Base-by-base conservation (phyloP, 1,140 invertebrate genomes). In the Apis dorsata region DNA sequence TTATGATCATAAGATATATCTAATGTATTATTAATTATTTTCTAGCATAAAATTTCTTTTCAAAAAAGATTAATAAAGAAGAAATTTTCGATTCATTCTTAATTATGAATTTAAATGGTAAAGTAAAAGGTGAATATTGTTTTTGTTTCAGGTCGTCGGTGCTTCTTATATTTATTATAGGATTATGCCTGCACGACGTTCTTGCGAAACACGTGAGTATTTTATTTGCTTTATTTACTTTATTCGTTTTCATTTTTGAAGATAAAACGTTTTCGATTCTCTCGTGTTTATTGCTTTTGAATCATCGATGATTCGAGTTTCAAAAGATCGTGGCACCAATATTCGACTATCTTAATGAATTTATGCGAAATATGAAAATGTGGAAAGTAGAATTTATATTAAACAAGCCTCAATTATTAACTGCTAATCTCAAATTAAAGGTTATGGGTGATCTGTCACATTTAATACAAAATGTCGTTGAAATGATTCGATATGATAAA, bases 141-240 rank as follows among this genome's bases (percentile, higher is more conserved):
- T 80, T 81, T 79, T 84, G 73, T 94, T 94, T 68, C 92, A 94
- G 93, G 92, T 94, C 90, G 91, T 92, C 93, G 93, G 93, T 93
- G 92, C 90, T 94, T 78, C 88, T 94, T 78, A 81, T 94, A 88
- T 91, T 93, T 83, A 86, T 94, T 66, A 85, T 91, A 89, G 87
- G 90, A 24, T 82, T 90, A 78, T 90, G 92, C 65, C 80, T 94
- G 75, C 85, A 86, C 86, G 87, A 91, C 66, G 90, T 84, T 69
- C 86, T 89, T 59, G 92, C 92, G 19, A 92, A 87, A 92, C 91
- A 92, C 51, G 94, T 94, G 86, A 94, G 94, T 94, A 90, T 65
- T 15, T 15, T n/a, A 60, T 51, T 68, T 53, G 1, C 17, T 34
- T 65, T 28, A 8, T 1, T 34, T 21, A 53, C 44, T 51, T 24